Conservation (phyloP, 2,888 invertebrate species). For the Limnephilus marmoratus region DNA sequence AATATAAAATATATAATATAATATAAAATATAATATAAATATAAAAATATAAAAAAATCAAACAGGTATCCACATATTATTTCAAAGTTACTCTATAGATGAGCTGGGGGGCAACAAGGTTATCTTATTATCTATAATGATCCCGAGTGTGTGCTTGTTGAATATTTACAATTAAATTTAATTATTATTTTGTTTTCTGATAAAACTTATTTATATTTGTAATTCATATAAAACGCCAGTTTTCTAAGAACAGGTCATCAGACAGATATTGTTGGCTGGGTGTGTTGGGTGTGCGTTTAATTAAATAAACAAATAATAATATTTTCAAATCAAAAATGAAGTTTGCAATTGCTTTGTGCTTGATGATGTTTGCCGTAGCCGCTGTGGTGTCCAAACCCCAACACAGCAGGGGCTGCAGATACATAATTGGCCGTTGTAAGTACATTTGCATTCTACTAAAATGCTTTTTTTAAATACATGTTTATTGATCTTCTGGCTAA, state of each 20-base stretch:
- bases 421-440: background rate
- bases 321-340: background rate
- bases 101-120: background rate
- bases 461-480: too few species aligned
- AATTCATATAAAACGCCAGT: background rate
- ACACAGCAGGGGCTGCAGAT: background rate
- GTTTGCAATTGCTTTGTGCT: background rate
- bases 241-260: background rate
- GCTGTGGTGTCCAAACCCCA: background rate
- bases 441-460: background rate
- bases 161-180: background rate
- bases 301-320: background rate
- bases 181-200: background rate
- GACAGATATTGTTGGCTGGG: background rate
- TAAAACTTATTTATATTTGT: background rate
- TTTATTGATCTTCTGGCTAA: too few species aligned
- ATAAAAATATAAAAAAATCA: too few species aligned
- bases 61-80: too few species aligned
- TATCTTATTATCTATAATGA: background rate
- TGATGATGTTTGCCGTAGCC: background rate
- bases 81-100: background rate
- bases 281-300: background rate
- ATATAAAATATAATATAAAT: too few species aligned
- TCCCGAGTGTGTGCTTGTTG: background rate
- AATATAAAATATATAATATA: too few species aligned